Evolutionary conservation across 2,888 invertebrate species (phyloP).

Genomic region (Sarcophaga variegata): DNA sequence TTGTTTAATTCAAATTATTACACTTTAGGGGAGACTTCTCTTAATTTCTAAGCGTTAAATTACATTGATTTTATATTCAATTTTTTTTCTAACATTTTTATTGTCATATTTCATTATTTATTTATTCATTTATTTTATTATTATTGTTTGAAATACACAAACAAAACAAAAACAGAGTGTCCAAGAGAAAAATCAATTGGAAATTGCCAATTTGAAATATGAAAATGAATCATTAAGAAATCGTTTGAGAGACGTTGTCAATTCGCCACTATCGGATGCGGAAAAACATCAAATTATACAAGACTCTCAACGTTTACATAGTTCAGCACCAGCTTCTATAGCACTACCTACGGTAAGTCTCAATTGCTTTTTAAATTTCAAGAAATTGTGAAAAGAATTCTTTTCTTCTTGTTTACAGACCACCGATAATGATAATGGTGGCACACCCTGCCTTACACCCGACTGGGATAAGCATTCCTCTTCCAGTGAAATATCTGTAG

Average conservation of each 20-base stretch:
- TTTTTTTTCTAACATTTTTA: conserved; percentile 3
- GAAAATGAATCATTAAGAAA: conserved; percentile 90
- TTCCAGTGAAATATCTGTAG: conserved; percentile 94
- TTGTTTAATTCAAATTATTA: not conserved
- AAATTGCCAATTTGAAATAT: conserved; percentile 85
- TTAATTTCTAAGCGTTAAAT: conserved; percentile 47
- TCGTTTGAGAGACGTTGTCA: conserved; percentile 89
- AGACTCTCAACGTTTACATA: conserved; percentile 87
- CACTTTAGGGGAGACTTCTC: not conserved
- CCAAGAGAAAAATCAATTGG: conserved; percentile 81
- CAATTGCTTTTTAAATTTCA: not conserved
- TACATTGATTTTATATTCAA: conserved; percentile 32
- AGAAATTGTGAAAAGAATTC: not conserved
- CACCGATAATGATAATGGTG: conserved; percentile 79
- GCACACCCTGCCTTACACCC: conserved; percentile 88
- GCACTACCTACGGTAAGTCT: conserved; percentile 82
- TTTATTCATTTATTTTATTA: conserved; percentile 24
- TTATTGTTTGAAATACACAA: conserved; percentile 40
- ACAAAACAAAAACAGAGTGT: conserved; percentile 73
- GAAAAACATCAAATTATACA: conserved; percentile 91
- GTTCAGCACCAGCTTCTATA: conserved; percentile 91
- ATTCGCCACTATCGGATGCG: conserved; percentile 91
- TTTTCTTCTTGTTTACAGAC: conserved; percentile 32
- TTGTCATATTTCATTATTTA: conserved; percentile 28
- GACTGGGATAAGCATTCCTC: conserved; percentile 97